phyloP scores from a whole-genome alignment of 2,113 vertebrate genomes.

The Orycteropus afer region DNA sequence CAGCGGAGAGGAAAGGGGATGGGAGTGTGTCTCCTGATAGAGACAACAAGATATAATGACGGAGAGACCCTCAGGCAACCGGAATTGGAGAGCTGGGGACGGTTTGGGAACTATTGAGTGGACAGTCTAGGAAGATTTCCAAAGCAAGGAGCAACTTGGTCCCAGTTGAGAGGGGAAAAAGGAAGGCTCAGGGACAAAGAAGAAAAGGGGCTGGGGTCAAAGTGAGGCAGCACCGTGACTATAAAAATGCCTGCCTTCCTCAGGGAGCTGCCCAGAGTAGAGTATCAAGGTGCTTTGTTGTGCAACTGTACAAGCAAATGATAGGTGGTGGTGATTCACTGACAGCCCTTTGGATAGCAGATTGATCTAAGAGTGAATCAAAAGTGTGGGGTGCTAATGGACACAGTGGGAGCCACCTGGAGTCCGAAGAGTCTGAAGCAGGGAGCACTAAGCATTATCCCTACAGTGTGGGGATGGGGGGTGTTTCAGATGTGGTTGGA shows the following conservation, averaged over 20 bases:
- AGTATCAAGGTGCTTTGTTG: not conserved
- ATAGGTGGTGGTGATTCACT: not conserved
- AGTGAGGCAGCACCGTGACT: not conserved
- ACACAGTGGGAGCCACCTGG: too few relatives aligned
- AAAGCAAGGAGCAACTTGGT: not conserved
- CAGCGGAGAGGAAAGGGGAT: too few relatives aligned
- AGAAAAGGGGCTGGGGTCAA: not conserved
- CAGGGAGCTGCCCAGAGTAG: not conserved
- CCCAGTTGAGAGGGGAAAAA: not conserved
- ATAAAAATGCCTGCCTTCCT: not conserved
- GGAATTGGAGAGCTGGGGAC: not conserved
- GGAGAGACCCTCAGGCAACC: not conserved
- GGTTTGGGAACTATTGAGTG: not conserved
- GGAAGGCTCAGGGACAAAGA: not conserved
- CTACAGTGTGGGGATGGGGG: not conserved
- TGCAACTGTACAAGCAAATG: not conserved
- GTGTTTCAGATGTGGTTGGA: not conserved
- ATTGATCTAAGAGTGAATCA: not conserved
- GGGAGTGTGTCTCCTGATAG: too few relatives aligned
- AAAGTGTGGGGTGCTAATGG: not conserved
- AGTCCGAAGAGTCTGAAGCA: not conserved
- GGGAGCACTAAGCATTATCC: not conserved
- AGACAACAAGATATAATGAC: not conserved
- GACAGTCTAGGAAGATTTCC: not conserved
- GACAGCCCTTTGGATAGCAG: not conserved